Evolutionary conservation across 2,113 vertebrate genomes (phyloP), one percentile per base, ranked within the genome.

Genomic region (Bubalus kerabau): DNA sequence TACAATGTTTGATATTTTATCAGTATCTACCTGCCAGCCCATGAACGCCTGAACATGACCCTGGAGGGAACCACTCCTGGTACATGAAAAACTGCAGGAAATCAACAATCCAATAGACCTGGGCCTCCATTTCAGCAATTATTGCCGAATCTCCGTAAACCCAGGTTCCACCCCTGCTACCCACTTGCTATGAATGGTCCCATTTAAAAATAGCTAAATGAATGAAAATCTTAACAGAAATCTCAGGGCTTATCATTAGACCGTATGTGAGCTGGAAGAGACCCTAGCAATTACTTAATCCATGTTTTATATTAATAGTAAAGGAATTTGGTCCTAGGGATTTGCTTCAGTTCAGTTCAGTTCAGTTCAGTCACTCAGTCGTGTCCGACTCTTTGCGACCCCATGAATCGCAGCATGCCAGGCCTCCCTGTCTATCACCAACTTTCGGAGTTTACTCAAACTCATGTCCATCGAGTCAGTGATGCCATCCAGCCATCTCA

Each of bases 401-500:
- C 28, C 28, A 30, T 62, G 28, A 30, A 30, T 15, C 30, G 13
- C 59, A 62, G 13, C 59, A 62, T 0, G 0, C 59, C 59, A 62
- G 59, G 28, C 13, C 59, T 62, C 13, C 59, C 24, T 62, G 54
- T 48, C 59, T 26, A 60, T 60, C 59, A 59, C 57, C 11, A 30
- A 30, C 26, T 60, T 26, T 12, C 1, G 0, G 59, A 60, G 59
- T 60, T 60, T 12, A 60, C 59, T 60, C 26, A 60, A 5, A 60
- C 26, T 28, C 59, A 14, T 0, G 0, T 0, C 26, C 59, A 30
- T 30, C 1, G 2, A 30, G 2, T 60, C 11, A 0, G 59, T 30
- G 59, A 60, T 30, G 59, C 59, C 59, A 60, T 60, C 59, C 26
- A 60, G 26, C 12, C 59, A 30, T 60, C 59, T 60, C 59, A 60